Evolutionary conservation across 2,888 invertebrate genomes (phyloP), one percentile per base, ranked within the genome.

Genomic region (Xanthorhoe spadicearia): DNA sequence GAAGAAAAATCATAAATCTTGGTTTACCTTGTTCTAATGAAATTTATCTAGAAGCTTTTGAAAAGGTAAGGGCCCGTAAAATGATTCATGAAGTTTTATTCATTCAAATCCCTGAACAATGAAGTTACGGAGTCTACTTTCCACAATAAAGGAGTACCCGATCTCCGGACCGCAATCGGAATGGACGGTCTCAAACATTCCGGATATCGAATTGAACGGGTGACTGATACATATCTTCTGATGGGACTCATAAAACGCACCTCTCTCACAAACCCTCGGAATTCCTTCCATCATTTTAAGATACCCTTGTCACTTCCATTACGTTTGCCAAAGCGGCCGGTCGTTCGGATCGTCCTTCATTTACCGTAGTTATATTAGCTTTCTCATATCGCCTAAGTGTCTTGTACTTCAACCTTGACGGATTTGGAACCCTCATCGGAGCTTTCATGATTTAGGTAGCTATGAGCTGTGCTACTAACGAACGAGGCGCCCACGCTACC

Each of bases 251-350:
- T 90, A 90, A 91, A 90, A 86, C 83, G 83, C 82, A 84, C 82
- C 82, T 85, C 83, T 83, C 76, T 77, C 76, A 73, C 79, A 77
- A 83, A 83, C 86, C 86, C 83, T 86, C 77, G 77, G 83, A 86
- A 89, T 89, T 91, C 86, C 88, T 88, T 87, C 85, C 81, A 90
- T 90, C 89, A 89, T 90, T 90, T 87, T 81, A 82, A 83, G 84
- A 79, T 86, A 90, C 90, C 92, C 92, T 92, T 90, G 90, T 92
- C 91, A 90, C 86, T 89, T 87, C 87, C 88, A 89, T 92, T 92
- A 90, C 88, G 83, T 82, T 83, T 83, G 82, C 83, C 80, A 79
- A 79, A 83, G 82, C 81, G 83, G 77, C 78, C 80, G 84, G 81
- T 82, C 85, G 83, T 85, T 84, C 81, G 84, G 81, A 73, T 82